phyloP scores from a whole-genome alignment of 2,797 vertebrate species.

The Rhinichthys osculus region DNA sequence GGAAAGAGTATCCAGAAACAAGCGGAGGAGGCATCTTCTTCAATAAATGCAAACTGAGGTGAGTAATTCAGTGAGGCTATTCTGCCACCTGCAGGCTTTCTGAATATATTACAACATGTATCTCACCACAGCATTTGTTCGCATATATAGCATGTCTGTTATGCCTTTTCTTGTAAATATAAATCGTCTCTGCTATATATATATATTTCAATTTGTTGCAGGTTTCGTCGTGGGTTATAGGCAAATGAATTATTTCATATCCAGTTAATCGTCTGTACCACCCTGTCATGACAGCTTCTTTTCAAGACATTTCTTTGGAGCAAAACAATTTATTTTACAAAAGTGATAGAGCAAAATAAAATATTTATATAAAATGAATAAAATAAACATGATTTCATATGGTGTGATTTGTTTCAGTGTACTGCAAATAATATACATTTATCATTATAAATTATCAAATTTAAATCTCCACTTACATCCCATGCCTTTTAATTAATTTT shows the following conservation, averaged over 20 bases:
- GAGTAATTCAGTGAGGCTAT: background rate
- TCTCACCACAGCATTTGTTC: background rate
- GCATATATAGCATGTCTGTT: background rate
- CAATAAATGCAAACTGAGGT: conserved; percentile 84
- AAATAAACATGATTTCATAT: conserved; percentile 58
- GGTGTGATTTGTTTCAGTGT: conserved; percentile 58
- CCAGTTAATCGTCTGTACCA: conserved; percentile 50
- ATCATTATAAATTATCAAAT: conserved; percentile 66
- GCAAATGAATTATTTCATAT: background rate
- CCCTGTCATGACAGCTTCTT: conserved; percentile 51
- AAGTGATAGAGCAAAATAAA: conserved; percentile 56
- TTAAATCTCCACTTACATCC: conserved; percentile 55
- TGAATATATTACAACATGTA: conserved; percentile 1
- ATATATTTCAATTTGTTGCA: conserved; percentile 63
- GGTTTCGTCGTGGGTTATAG: conserved; percentile 81
- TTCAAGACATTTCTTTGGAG: conserved; percentile 59
- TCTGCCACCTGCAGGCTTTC: conserved; percentile 16
- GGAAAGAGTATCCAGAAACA: conserved; percentile 74
- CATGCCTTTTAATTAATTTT: conserved; percentile 61
- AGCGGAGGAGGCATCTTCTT: conserved; percentile 75
- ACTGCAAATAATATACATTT: conserved; percentile 61
- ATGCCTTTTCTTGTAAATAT: background rate
- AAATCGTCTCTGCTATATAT: background rate
- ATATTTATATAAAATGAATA: conserved; percentile 57
- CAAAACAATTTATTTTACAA: conserved; percentile 52